These are phyloP conservation scores for Ashinkailepas kermadecensis DNA, from an alignment of 2,888 invertebrate genomes.

Conservation along the genomic window DNA sequence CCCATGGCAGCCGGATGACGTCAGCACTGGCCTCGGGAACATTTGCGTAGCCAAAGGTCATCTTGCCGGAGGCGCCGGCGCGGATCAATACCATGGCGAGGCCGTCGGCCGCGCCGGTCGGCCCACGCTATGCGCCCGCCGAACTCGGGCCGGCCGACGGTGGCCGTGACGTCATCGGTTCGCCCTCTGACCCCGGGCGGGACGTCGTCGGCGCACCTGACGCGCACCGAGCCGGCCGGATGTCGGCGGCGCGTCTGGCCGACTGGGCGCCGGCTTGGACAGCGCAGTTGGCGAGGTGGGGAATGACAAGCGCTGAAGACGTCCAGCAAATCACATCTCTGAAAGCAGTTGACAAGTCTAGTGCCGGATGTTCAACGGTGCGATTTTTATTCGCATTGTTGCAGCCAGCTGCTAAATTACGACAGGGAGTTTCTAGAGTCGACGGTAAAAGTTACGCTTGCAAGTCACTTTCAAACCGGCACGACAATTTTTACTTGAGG, in stretches of 20 bases:
- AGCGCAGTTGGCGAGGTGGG: too few relatives aligned
- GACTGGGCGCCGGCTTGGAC: not conserved
- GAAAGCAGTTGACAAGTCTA: too few relatives aligned
- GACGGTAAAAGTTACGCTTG: too few relatives aligned
- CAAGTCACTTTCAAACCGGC: too few relatives aligned
- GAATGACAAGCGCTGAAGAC: too few relatives aligned
- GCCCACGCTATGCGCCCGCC: not conserved
- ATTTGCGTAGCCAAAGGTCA: conserved; percentile 20
- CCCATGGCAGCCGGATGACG: not conserved
- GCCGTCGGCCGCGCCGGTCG: not conserved
- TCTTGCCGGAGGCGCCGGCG: not conserved
- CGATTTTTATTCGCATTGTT: too few relatives aligned
- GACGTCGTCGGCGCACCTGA: not conserved
- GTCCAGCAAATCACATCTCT: too few relatives aligned
- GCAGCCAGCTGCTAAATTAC: too few relatives aligned
- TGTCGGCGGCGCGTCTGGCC: not conserved
- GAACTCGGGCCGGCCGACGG: not conserved
- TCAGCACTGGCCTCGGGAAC: conserved; percentile 17
- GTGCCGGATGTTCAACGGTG: too few relatives aligned
- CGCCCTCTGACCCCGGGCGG: not conserved
- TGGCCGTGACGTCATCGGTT: not conserved
- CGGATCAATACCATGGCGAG: conserved; percentile 6
- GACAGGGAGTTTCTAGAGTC: too few relatives aligned
- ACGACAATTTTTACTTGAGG: too few relatives aligned
- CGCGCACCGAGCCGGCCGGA: not conserved